phyloP scores from a whole-genome alignment of 2,888 invertebrate genomes.

The Eilema griseolum region DNA sequence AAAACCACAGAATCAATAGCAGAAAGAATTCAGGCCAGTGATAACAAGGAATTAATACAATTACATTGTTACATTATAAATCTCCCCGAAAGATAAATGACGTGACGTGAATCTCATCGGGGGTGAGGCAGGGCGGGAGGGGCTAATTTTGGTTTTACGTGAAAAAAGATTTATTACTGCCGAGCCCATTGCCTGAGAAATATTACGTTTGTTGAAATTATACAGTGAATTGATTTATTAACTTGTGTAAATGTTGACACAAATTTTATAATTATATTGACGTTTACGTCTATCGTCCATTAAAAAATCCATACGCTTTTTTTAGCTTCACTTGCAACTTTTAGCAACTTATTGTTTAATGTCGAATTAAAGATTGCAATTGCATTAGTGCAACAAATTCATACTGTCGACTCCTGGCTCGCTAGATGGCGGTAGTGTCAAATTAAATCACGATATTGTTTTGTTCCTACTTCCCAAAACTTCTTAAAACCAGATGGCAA shows the following conservation, averaged over 20 bases:
- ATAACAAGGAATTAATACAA: conserved; percentile 49
- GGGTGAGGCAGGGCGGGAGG: conserved; percentile 30
- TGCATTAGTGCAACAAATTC: too few species aligned
- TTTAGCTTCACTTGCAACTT: background rate
- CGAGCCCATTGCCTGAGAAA: conserved; percentile 49
- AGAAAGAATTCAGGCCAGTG: conserved; percentile 11
- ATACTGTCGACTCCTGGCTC: too few species aligned
- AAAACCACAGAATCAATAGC: conserved; percentile 13
- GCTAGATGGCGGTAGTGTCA: too few species aligned
- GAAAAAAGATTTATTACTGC: conserved; percentile 65
- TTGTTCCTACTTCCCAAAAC: too few species aligned
- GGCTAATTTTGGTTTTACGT: conserved; percentile 69
- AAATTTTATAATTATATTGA: background rate
- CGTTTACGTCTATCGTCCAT: background rate
- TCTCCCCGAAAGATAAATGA: conserved; percentile 65
- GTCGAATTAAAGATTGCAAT: too few species aligned
- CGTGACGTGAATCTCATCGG: conserved; percentile 66
- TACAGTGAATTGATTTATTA: conserved; percentile 36
- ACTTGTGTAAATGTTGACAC: conserved; percentile 22
- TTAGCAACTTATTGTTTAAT: background rate
- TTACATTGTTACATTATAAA: conserved; percentile 58
- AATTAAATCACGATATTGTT: too few species aligned
- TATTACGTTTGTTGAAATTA: conserved; percentile 37
- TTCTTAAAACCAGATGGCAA: too few species aligned
- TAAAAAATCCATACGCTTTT: background rate